Evolutionary conservation across 2,888 invertebrate species (phyloP), one percentile per base, ranked within the genome.

Genomic region (Bibio marci): DNA sequence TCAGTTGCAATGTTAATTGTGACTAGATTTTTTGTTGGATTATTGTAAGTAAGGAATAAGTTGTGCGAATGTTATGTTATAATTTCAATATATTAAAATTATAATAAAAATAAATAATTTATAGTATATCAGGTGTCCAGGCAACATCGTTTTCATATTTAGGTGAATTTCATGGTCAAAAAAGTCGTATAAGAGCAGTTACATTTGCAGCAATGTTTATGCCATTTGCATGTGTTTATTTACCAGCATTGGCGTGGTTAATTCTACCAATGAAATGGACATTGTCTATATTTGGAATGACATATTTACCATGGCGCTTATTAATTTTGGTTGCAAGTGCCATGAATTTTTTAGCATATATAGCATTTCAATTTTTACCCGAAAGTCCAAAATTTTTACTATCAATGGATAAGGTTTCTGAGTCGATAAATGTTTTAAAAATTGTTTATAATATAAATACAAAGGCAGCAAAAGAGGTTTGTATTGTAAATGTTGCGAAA

Each of bases 171-270:
- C 71, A 71, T 48, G 62, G 64, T 1, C 58, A 55, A 40, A 49
- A 58, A 0, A 58, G 64, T 0, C 54, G 72, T 0, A 66, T 68
- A 0, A 58, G 65, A 0, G 64, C 70, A 44, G 67, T 71, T 19
- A 70, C 71, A 0, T 61, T 70, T 59, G 61, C 70, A 3, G 70
- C 70, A 0, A 66, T 63, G 18, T 71, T 71, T 47, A 62, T 71
- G 43, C 69, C 71, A 0, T 54, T 69, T 45, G 67, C 69, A 5
- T 62, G 71, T 44, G 65, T 70, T 18, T 67, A 65, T 43, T 46
- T 71, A 15, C 72, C 71, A 73, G 80, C 70, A 35, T 53, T 79
- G 41, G 76, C 80, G 7, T 78, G 78, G 72, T 52, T 70, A 2
- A 68, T 83, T 10, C 66, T 83, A 1, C 82, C 82, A 0, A 47